Evolutionary conservation across 1,140 invertebrate species (phyloP), one percentile per base, ranked within the genome.

Genomic region (Megalopta genalis): DNA sequence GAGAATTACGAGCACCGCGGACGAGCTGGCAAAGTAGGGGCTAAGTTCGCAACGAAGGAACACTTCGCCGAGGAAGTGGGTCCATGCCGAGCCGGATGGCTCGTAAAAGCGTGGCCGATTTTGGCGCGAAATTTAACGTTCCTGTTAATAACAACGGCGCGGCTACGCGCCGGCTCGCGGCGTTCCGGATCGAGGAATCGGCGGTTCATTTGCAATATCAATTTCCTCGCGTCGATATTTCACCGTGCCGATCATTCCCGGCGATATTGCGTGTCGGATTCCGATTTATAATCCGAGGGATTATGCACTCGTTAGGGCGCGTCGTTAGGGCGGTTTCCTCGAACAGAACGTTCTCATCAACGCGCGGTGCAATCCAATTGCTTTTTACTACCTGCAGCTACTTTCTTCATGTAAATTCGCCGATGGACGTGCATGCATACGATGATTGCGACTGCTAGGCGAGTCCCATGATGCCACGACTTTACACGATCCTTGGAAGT

Each of bases 371-470:
- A 8, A 65, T 65, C 25, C 71, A 52, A 74, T 65, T 49, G 60
- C n/a, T 25, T n/a, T 27, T 18, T 39, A 57, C 21, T 25, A 5
- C 18, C 46, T 16, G 5, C 25, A 25, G 25, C 57, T n/a, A 32
- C 7, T n/a, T 46, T 21, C 16, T 1, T 10, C 14, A 7, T 59
- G 64, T 59, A 76, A 68, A 76, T 76, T 59, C 65, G 46, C 21
- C 27, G 3, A 66, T 8, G 32, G 23, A 25, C 57, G 10, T 9
- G 54, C 54, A 21, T 37, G 42, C 42, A 42, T 10, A 27, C 39
- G 70, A 46, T 49, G 57, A 73, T 62, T 60, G 69, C 57, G 12
- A 12, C 25, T 8, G 14, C 32, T 32, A 4, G 32, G 32, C 32
- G 32, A 32, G 32, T 32, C 32, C 1, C 32, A 2, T 32, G 32